A percentile compares a stretch with the other conserved stretches of the same genome.
Conservation (phyloP, 2,888 invertebrate genomes). For the Lissocephala sabroskyi region DNA sequence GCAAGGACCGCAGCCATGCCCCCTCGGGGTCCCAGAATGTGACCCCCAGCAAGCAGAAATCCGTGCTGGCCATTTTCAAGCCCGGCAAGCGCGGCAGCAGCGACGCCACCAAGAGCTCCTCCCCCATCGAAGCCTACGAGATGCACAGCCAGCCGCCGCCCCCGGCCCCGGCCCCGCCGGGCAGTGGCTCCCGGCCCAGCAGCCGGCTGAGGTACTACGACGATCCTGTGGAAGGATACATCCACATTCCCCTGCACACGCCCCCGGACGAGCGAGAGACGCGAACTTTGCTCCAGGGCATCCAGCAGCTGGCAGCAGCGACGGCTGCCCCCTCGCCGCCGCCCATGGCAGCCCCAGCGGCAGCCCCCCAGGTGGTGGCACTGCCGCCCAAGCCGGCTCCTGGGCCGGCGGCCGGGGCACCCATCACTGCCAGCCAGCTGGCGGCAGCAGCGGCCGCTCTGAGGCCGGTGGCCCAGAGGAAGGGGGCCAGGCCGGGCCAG, state of each 20-base stretch:
- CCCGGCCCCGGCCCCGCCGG: slow-evolving; percentile 23
- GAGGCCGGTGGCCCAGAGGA: slow-evolving; percentile 39
- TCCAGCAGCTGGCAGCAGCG: slow-evolving; percentile 54
- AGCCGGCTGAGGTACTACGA: slow-evolving; percentile 77
- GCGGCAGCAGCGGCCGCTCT: slow-evolving; percentile 58
- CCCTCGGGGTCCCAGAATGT: slow-evolving; percentile 74
- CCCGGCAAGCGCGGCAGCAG: slow-evolving; percentile 74
- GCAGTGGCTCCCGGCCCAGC: slow-evolving; percentile 61
- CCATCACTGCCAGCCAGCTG: slow-evolving; percentile 55
- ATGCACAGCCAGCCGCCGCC: slow-evolving; percentile 40
- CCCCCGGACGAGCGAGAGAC: slow-evolving; percentile 78
- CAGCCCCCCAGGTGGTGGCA: slow-evolving; percentile 18
- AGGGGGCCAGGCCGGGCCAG: slow-evolving; percentile 19
- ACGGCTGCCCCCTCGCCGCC: slow-evolving; percentile 48
- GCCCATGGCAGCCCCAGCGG: slow-evolving; percentile 23
- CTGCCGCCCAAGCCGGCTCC: slow-evolving; percentile 40
- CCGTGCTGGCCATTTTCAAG: slow-evolving; percentile 80
- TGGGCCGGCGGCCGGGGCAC: slow-evolving; percentile 27
- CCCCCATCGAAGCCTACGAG: slow-evolving; percentile 64
- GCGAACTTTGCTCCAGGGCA: slow-evolving; percentile 62
- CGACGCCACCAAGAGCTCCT: slow-evolving; percentile 70
- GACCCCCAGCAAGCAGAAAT: slow-evolving; percentile 79
- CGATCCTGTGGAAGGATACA: slow-evolving; percentile 77
- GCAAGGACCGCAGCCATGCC: slow-evolving; percentile 76
- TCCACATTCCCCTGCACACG: slow-evolving; percentile 83